Conservation (phyloP, 2,797 vertebrate species). For the Gallinago stenura region DNA sequence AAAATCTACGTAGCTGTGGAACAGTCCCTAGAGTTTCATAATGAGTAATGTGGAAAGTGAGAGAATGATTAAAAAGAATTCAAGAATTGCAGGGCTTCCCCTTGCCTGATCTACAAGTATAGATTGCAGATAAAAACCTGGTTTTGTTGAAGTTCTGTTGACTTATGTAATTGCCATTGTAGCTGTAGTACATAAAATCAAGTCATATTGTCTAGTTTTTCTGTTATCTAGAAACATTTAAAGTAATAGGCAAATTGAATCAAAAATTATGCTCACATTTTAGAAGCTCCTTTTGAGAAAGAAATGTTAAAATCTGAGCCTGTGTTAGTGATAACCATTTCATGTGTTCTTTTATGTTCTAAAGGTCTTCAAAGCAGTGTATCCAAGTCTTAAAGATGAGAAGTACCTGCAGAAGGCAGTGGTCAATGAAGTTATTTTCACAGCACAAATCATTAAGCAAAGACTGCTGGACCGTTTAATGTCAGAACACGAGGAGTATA, state of each 20-base stretch:
- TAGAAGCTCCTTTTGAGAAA: neutral
- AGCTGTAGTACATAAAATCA: neutral
- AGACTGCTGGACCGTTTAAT: constrained; percentile 56
- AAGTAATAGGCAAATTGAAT: neutral
- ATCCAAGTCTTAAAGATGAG: constrained; percentile 91
- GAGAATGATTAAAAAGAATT: neutral
- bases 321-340: neutral
- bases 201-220: neutral
- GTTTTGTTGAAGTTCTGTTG: neutral
- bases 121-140: neutral
- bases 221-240: neutral
- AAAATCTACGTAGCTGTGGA: neutral
- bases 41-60: neutral
- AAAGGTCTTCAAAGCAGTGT: constrained; percentile 87
- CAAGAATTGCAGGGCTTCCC: neutral
- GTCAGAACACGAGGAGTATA: neutral
- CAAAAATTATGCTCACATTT: neutral
- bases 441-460: constrained; percentile 80
- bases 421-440: constrained; percentile 82
- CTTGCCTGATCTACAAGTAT: neutral
- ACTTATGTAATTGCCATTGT: neutral
- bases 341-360: constrained; percentile 5
- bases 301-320: neutral
- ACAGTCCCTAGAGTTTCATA: neutral
- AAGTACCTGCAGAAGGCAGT: constrained; percentile 85